A percentile compares a stretch with the other conserved stretches of the same genome.
These are phyloP conservation scores for Phortica magna DNA, from an alignment of 2,888 invertebrate genomes.

Conservation along the genomic window DNA sequence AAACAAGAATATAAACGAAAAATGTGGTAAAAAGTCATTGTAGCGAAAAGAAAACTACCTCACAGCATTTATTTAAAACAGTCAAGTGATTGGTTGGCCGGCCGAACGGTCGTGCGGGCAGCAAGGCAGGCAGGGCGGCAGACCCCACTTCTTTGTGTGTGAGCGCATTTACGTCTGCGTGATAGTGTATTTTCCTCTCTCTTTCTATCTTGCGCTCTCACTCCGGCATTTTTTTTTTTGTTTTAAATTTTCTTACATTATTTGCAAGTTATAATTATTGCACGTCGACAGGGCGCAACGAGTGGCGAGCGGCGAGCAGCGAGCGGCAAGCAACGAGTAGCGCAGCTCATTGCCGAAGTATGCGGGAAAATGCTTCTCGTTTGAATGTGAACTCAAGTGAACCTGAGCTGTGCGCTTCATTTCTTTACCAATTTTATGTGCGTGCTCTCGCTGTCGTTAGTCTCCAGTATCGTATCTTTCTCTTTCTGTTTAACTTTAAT, in stretches of 20 bases:
- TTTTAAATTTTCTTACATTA: neutral
- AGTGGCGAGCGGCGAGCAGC: neutral
- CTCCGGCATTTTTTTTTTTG: neutral
- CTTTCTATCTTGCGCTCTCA: neutral
- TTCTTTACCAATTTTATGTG: neutral
- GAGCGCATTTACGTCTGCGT: neutral
- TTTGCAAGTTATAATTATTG: conserved; percentile 31
- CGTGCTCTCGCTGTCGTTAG: neutral
- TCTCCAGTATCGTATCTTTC: no score
- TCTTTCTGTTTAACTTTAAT: no score
- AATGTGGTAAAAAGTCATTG: neutral
- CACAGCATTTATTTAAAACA: neutral
- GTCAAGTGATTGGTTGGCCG: no score
- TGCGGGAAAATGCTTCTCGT: conserved; percentile 9
- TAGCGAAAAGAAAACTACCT: neutral
- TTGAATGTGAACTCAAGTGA: conserved; percentile 28
- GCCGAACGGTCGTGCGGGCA: no score
- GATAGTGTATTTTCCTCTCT: neutral
- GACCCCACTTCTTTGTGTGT: neutral
- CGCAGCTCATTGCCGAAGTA: neutral
- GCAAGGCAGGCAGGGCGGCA: neutral
- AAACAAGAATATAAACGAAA: neutral
- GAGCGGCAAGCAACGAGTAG: neutral
- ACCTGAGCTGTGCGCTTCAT: conserved; percentile 19
- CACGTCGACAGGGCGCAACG: neutral